Base-by-base conservation (phyloP, 2,888 invertebrate species). In the Hirtodrosophila duncani region DNA sequence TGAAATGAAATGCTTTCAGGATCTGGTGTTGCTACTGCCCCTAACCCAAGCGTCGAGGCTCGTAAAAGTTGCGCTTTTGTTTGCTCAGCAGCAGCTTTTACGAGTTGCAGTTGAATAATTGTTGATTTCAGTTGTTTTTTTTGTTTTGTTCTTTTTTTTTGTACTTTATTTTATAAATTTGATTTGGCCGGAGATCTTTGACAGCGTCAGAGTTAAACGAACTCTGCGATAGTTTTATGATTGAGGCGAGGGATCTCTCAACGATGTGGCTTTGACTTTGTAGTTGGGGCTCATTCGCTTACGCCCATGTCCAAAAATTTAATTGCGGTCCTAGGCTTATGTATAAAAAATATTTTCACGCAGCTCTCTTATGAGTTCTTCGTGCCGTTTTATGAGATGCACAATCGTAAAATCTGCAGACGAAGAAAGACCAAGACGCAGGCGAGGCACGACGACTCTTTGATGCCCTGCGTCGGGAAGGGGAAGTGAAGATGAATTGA, bases 361-460 rank as follows among this genome's bases (percentile, higher is more conserved):
- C 63, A 64, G 36, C 33, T 64, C 56, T 66, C 52, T 62, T 53
- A 59, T 51, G 51, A 41, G 34, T 50, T 45, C 58, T 67, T 74
- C n/a, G n/a, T 70, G 59, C 64, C 48, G 42, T 72, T 72, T 72
- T 72, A 72, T 60, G 72, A n/a, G n/a, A 72, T 61, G 72, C 77
- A 56, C 56, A 75, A 58, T 68, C 72, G 72, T 72, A 72, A 72
- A 72, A 71, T 65, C 64, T 42, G 56, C 63, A 63, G 61, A 64
- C 37, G 20, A 20, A n/a, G n/a, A n/a, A n/a, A n/a, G n/a, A n/a
- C n/a, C n/a, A n/a, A n/a, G n/a, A n/a, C n/a, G n/a, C n/a, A n/a
- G n/a, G n/a, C n/a, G 20, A n/a, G 50, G 60, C 68, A 61, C 55
- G 36, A 38, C 39, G 48, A 48, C 56, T 48, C 75, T 71, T 75